Percentiles rank a stretch among this genome's conserved stretches.
Conservation (phyloP, 2,797 vertebrate genomes). For the Loris lydekkerianus region DNA sequence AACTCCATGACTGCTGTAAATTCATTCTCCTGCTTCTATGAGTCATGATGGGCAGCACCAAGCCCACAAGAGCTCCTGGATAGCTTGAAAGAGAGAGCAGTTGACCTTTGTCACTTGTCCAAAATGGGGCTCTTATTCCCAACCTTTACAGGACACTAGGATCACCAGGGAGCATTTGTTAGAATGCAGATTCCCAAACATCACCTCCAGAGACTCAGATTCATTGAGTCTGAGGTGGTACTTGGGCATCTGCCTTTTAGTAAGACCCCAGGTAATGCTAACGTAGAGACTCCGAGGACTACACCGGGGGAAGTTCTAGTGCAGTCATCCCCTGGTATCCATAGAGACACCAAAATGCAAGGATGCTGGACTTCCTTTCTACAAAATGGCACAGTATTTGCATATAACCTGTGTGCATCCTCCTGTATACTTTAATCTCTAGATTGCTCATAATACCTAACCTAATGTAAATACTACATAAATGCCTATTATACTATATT, state of each 20-base stretch:
- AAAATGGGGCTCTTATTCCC: neutral
- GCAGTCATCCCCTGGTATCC: too few relatives aligned
- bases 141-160: neutral
- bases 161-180: neutral
- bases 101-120: neutral
- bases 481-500: neutral
- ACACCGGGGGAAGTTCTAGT: neutral
- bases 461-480: neutral
- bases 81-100: neutral
- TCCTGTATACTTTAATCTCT: neutral
- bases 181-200: neutral
- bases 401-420: neutral
- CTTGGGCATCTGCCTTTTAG: neutral
- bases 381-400: neutral
- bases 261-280: neutral
- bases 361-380: neutral
- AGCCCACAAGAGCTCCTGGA: neutral
- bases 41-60: neutral
- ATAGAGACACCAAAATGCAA: neutral
- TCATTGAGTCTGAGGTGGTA: neutral
- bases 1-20: neutral
- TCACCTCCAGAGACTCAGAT: neutral
- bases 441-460: neutral
- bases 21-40: neutral
- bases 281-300: neutral